A percentile compares a stretch with the other conserved stretches of the same genome.
Conservation (phyloP, 2,888 invertebrate genomes). For the Temnothorax rugatulus region DNA sequence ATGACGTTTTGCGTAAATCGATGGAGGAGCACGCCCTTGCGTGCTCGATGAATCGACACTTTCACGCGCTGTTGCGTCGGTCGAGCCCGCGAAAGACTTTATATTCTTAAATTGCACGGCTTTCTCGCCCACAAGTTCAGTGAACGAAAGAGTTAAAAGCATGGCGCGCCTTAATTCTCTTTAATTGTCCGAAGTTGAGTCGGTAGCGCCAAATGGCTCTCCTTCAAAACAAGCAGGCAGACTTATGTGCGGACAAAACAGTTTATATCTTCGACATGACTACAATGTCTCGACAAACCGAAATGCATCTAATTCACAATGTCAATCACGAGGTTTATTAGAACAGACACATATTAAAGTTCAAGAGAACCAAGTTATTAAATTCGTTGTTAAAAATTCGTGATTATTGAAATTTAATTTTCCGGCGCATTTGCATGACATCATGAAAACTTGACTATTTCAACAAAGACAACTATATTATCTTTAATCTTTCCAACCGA, state of each 20-base stretch:
- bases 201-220: neutral
- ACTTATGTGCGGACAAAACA: neutral
- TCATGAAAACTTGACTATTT: neutral
- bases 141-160: conserved; percentile 45
- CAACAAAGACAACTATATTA: neutral
- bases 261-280: neutral
- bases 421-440: neutral
- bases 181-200: conserved; percentile 61
- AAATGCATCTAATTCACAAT: neutral
- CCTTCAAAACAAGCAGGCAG: neutral
- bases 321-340: neutral
- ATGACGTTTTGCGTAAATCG: conserved; percentile 16
- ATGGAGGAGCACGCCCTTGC: conserved; percentile 20
- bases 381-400: neutral
- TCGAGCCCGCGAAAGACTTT: neutral
- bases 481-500: neutral
- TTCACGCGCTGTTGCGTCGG: conserved; percentile 28
- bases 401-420: neutral
- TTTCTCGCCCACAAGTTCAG: conserved; percentile 50
- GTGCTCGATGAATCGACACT: conserved; percentile 14
- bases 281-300: neutral
- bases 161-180: conserved; percentile 64
- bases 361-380: neutral
- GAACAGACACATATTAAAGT: neutral
- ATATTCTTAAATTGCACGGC: neutral